These are phyloP conservation scores for Myotis daubentonii DNA, from an alignment of 2,797 vertebrate species.

Conservation along the genomic window DNA sequence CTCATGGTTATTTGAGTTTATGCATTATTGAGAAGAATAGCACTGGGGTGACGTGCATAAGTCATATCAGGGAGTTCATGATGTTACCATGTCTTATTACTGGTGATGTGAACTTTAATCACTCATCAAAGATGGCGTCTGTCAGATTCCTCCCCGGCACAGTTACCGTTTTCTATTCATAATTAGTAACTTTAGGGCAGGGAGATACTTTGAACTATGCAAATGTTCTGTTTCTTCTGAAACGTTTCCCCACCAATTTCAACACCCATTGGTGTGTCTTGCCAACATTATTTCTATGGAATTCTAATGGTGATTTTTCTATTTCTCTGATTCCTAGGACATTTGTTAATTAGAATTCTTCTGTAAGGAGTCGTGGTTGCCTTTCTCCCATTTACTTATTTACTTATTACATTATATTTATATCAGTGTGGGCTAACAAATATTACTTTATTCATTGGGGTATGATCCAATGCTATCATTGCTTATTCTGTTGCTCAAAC, in stretches of 20 bases:
- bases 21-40: neutral
- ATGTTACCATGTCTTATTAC: neutral
- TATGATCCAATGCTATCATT: neutral
- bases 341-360: neutral
- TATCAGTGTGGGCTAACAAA: neutral
- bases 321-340: neutral
- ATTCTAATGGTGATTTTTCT: neutral
- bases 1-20: neutral
- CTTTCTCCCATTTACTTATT: neutral
- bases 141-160: no score
- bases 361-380: neutral
- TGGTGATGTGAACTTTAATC: neutral
- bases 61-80: rapidly evolving
- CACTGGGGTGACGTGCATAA: rapidly evolving
- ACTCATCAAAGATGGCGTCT: no score
- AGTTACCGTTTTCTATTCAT: neutral
- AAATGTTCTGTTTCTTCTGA: neutral
- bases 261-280: neutral
- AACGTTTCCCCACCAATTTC: neutral
- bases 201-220: neutral
- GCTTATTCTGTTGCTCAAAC: neutral
- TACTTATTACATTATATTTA: neutral
- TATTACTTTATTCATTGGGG: neutral
- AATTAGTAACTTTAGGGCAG: neutral
- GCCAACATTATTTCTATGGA: neutral